phyloP scores from a whole-genome alignment of 1,140 invertebrate species.

The Thaumatotibia leucotreta region DNA sequence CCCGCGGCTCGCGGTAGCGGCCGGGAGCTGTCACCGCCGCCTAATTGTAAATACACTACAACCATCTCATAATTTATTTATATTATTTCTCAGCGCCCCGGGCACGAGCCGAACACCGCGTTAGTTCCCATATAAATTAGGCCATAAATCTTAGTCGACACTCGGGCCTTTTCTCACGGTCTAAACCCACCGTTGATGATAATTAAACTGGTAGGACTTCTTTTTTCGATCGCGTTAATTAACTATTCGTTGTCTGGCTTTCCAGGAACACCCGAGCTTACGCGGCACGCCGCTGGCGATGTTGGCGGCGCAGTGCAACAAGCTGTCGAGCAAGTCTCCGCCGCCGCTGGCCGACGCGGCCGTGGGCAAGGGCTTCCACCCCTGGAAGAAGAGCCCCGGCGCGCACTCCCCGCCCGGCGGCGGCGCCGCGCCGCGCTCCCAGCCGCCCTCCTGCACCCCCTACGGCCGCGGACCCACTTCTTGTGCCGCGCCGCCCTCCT shows the following conservation, averaged over 20 bases:
- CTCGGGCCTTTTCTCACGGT: slow-evolving; percentile 60
- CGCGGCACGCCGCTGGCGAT: slow-evolving; percentile 96
- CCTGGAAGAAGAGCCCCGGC: slow-evolving; percentile 96
- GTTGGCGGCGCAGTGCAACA: slow-evolving; percentile 98
- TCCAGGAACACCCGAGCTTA: slow-evolving; percentile 96
- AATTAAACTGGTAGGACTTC: slow-evolving; percentile 37
- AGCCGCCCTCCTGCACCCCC: slow-evolving; percentile 78
- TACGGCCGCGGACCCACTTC: slow-evolving; percentile 84
- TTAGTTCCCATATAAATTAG: slow-evolving; percentile 71
- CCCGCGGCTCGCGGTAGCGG: slow-evolving; percentile 55
- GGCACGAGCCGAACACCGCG: slow-evolving; percentile 41
- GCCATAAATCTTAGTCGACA: slow-evolving; percentile 62
- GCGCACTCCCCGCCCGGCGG: slow-evolving; percentile 81
- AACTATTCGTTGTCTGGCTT: slow-evolving; percentile 69
- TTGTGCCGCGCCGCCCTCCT: slow-evolving; percentile 83
- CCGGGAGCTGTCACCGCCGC: slow-evolving; percentile 62
- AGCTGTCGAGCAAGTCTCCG: slow-evolving; percentile 95
- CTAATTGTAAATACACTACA: slow-evolving; percentile 73
- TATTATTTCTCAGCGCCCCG: slow-evolving; percentile 61
- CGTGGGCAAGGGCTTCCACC: slow-evolving; percentile 98
- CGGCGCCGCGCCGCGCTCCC: slow-evolving; percentile 76
- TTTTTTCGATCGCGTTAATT: slow-evolving; percentile 56
- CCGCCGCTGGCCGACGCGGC: slow-evolving; percentile 96
- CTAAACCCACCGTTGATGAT: slow-evolving; percentile 45
- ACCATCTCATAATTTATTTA: slow-evolving; percentile 69